Evolutionary conservation across 2,797 vertebrate species (phyloP).

Genomic region (Falco cherrug): DNA sequence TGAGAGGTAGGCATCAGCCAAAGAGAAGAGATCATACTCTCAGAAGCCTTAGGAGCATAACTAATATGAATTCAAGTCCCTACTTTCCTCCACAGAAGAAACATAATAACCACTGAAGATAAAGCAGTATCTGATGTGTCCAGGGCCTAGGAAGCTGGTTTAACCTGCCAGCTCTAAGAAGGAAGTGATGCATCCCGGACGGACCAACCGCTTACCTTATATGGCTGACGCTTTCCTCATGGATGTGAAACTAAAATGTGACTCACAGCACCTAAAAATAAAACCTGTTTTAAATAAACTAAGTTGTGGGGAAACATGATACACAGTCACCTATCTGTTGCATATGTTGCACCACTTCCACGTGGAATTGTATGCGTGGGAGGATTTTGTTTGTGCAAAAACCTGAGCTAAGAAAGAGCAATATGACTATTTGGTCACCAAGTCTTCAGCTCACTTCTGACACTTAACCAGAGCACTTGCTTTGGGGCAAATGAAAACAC

Average conservation of each 20-base stretch:
- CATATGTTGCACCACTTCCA: background rate
- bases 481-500: background rate
- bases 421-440: background rate
- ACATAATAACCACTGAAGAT: background rate
- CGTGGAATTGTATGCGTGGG: background rate
- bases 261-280: constrained; percentile 28
- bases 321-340: background rate
- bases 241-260: constrained; percentile 31
- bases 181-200: constrained; percentile 41
- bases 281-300: background rate
- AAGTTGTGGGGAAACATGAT: background rate
- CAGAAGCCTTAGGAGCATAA: background rate
- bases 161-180: background rate
- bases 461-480: background rate
- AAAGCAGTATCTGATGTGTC: background rate
- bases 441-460: background rate
- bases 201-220: constrained; percentile 3
- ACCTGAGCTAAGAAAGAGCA: background rate
- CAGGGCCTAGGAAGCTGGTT: background rate
- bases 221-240: constrained; percentile 16
- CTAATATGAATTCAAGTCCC: background rate
- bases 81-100: background rate
- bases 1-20: background rate
- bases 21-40: background rate
- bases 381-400: background rate